Evolutionary conservation across 37 sponge, comb jelly and placozoan species (phyloP).

Genomic region (Diacarnus erythraeanus): DNA sequence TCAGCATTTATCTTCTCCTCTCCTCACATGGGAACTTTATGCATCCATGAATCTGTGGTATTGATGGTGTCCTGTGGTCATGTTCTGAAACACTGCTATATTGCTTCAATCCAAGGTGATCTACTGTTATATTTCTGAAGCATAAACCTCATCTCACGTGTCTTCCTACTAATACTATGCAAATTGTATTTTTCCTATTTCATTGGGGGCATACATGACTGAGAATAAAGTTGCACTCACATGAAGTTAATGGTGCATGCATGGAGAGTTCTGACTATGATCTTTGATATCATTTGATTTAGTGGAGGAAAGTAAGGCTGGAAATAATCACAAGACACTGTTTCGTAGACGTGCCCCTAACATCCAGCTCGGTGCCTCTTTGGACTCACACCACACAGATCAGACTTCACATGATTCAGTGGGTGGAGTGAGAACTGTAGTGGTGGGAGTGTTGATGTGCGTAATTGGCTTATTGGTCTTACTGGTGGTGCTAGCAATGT

Average conservation of each 20-base stretch:
- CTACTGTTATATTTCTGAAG: too few relatives aligned
- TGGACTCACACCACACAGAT: neutral
- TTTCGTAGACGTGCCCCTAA: neutral
- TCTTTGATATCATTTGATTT: neutral
- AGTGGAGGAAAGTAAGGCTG: neutral
- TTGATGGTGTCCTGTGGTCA: neutral
- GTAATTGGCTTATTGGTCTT: conserved; percentile 21
- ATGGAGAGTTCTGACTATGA: neutral
- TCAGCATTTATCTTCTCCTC: neutral
- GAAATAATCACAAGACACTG: neutral
- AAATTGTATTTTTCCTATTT: too few relatives aligned
- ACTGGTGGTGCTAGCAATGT: conserved; percentile 32
- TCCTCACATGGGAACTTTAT: neutral
- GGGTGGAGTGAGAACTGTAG: neutral
- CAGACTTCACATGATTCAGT: neutral
- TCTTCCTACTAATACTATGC: too few relatives aligned
- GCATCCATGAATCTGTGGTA: neutral
- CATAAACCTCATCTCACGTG: too few relatives aligned
- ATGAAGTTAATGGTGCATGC: too few relatives aligned
- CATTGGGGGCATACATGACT: too few relatives aligned
- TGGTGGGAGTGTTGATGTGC: neutral
- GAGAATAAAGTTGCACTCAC: too few relatives aligned
- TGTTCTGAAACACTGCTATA: neutral
- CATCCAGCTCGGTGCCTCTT: neutral
- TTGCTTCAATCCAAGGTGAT: neutral